These are phyloP conservation scores for Xiphias gladius DNA, from an alignment of 2,113 vertebrate species.

Conservation along the genomic window DNA sequence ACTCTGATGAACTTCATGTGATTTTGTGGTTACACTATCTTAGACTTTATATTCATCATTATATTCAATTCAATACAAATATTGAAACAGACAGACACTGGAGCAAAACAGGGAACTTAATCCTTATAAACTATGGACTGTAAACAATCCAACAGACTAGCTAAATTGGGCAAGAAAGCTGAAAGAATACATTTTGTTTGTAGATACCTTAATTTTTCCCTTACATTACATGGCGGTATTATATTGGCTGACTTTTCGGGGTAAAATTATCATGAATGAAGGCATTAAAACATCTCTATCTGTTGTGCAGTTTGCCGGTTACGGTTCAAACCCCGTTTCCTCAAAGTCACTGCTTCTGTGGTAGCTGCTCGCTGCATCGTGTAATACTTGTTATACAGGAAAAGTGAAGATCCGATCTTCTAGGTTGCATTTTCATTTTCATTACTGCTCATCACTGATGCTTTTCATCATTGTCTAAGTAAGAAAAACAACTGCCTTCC, in stretches of 20 bases:
- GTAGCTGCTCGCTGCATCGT: too few relatives aligned
- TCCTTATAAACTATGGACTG: too few relatives aligned
- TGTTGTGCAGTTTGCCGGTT: neutral
- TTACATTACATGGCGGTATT: too few relatives aligned
- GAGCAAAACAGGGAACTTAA: too few relatives aligned
- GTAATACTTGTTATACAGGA: neutral
- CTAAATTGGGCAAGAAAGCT: too few relatives aligned
- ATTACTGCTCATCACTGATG: neutral
- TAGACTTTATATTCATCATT: too few relatives aligned
- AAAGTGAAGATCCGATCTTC: slow-evolving; percentile 4
- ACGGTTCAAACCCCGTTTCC: neutral
- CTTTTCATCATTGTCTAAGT: neutral
- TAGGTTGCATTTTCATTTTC: neutral
- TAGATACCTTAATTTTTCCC: too few relatives aligned
- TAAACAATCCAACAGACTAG: neutral
- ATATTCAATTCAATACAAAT: too few relatives aligned
- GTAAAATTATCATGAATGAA: too few relatives aligned
- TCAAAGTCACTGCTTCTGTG: neutral
- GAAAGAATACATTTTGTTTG: too few relatives aligned
- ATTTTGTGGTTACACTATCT: neutral
- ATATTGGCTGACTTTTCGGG: too few relatives aligned
- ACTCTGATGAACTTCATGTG: neutral
- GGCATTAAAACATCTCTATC: neutral
- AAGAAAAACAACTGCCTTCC: neutral
- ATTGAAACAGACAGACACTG: neutral